Evolutionary conservation across 2,113 vertebrate genomes (phyloP), one percentile per base, ranked within the genome.

Genomic region (Equus quagga): DNA sequence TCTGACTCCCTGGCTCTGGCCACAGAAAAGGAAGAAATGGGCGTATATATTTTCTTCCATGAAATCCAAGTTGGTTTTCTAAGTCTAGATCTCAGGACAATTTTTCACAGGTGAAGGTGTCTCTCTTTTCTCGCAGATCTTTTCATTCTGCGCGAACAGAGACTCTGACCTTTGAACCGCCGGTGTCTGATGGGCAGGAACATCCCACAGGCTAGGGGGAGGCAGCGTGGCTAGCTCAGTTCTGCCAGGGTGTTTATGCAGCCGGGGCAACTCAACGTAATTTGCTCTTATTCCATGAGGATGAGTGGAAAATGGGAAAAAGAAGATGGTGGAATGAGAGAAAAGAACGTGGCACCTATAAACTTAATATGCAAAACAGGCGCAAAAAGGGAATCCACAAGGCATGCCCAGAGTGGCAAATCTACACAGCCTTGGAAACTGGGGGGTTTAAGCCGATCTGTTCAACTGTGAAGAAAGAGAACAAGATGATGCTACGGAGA

Each of bases 161-260:
- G 69, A 36, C 41, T n/a, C 51, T 62, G 58, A 33, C 24, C 18
- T 26, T 11, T 0, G 14, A 1, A 1, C 8, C 1, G 2, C 0
- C 0, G 17, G 0, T 0, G 8, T 8, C 75, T 1, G 8, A 14
- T 75, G n/a, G 46, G 24, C 2, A 1, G 19, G 65, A 11, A 2
- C 1, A 4, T 2, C 6, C 11, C 2, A 0, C 0, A 0, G 4
- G 44, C 6, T 0, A 0, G 18, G 24, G 70, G 4, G 6, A 12
- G 0, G 2, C 5, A 2, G 65, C 0, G 0, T 0, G 46, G 36
- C n/a, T 8, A 0, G 4, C 33, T 44, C 21, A 0, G 31, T 1
- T 28, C 79, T 1, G 2, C 44, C 18, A 0, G 9, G 36, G 8
- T 9, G n/a, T 14, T 3, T 0, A 1, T 18, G 49, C 5, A 4